phyloP scores from a whole-genome alignment of 2,797 vertebrate genomes.

The Parauchenoglanis ngamensis region DNA sequence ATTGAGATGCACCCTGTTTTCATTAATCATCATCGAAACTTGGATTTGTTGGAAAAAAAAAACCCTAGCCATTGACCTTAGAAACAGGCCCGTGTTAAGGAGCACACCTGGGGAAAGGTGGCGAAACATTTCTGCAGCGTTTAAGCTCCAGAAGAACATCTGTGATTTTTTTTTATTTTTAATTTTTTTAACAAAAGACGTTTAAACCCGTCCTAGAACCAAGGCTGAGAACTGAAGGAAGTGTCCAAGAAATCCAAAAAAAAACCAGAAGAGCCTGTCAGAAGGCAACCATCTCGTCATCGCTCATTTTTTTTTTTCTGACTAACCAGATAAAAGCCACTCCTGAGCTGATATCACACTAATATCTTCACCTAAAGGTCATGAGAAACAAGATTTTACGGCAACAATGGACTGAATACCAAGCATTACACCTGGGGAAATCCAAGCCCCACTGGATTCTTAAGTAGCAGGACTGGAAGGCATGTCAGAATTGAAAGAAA shows the following conservation, averaged over 20 bases:
- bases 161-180: too few relatives aligned
- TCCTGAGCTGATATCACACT: background rate
- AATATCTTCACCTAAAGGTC: background rate
- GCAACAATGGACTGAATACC: background rate
- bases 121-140: background rate
- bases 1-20: background rate
- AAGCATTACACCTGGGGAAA: background rate
- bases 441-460: too few relatives aligned
- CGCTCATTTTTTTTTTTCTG: background rate
- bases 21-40: background rate
- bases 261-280: background rate
- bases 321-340: background rate
- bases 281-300: background rate
- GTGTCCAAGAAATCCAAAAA: background rate
- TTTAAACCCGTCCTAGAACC: background rate
- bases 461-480: background rate
- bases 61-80: background rate
- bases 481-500: slow-evolving; percentile 10
- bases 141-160: background rate
- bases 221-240: background rate
- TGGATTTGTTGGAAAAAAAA: background rate
- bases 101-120: background rate
- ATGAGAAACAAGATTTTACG: background rate
- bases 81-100: background rate
- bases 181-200: background rate